These are phyloP conservation scores for Dipodomys stephensi DNA, from an alignment of 2,113 vertebrate genomes.

Conservation along the genomic window DNA sequence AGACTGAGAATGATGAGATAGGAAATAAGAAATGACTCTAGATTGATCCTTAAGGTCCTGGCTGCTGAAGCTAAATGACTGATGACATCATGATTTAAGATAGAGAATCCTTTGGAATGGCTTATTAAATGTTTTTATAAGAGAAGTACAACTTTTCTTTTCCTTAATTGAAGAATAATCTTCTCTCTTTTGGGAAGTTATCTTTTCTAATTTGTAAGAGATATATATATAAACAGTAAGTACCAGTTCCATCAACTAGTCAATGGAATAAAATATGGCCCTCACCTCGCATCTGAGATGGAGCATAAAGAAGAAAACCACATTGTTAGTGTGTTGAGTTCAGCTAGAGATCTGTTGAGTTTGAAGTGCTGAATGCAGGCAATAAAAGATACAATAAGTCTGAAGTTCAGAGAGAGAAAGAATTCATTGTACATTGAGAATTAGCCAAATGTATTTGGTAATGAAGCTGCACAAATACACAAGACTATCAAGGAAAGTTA, in stretches of 20 bases:
- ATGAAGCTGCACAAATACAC: not conserved
- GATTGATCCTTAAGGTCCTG: not conserved
- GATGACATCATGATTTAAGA: not conserved
- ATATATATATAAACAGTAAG: not conserved
- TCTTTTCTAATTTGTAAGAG: not conserved
- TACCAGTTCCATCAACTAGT: not conserved
- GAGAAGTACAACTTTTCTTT: not conserved
- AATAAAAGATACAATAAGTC: not conserved
- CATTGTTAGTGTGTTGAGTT: not conserved
- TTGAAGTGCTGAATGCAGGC: not conserved
- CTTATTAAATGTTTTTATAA: not conserved
- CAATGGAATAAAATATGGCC: not conserved
- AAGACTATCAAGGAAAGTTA: not conserved
- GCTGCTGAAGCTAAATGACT: not conserved
- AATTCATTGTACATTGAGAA: not conserved
- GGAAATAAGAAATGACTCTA: not conserved
- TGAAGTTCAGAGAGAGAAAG: not conserved
- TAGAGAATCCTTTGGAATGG: not conserved
- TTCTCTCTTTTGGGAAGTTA: slow-evolving; percentile 41
- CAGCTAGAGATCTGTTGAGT: not conserved
- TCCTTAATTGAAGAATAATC: not conserved
- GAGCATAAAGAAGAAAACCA: not conserved
- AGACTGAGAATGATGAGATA: not conserved
- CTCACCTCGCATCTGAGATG: not conserved
- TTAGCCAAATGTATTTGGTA: not conserved